Evolutionary conservation across 2,113 vertebrate species (phyloP).

Genomic region (Pygoscelis adeliae): DNA sequence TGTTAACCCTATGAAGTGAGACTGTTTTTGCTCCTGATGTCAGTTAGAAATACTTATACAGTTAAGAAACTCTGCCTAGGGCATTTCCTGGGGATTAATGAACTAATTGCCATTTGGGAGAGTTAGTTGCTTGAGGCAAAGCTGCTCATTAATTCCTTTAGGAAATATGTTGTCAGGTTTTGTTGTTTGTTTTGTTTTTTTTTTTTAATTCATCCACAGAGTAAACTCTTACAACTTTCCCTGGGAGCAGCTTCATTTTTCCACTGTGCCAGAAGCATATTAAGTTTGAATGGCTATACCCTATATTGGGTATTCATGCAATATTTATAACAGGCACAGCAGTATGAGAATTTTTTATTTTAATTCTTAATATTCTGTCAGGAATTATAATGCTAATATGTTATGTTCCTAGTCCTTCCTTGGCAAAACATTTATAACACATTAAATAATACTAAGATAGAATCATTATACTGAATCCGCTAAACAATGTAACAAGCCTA

Average conservation of each 20-base stretch:
- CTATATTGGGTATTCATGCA: not conserved
- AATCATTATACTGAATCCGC: not conserved
- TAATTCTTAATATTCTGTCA: not conserved
- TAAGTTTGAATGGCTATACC: not conserved
- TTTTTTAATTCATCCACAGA: not conserved
- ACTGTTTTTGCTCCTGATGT: not conserved
- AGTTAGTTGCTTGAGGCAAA: not conserved
- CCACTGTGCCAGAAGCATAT: not conserved
- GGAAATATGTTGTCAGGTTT: not conserved
- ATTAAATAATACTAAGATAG: not conserved
- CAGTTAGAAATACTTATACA: not conserved
- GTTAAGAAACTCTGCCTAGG: not conserved
- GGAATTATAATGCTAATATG: not conserved
- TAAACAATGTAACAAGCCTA: not conserved
- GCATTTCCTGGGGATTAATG: slow-evolving; percentile 4
- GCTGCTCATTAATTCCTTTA: not conserved
- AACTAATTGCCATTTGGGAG: not conserved
- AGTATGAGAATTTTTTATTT: not conserved
- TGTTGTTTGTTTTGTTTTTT: too few species aligned
- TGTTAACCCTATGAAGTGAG: not conserved
- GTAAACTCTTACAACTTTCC: not conserved
- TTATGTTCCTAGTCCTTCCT: not conserved
- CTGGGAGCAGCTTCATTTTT: not conserved
- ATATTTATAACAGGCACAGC: not conserved
- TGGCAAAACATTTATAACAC: not conserved